Evolutionary conservation across 2,113 vertebrate species (phyloP).

Genomic region (Sylvicapra grimmia): DNA sequence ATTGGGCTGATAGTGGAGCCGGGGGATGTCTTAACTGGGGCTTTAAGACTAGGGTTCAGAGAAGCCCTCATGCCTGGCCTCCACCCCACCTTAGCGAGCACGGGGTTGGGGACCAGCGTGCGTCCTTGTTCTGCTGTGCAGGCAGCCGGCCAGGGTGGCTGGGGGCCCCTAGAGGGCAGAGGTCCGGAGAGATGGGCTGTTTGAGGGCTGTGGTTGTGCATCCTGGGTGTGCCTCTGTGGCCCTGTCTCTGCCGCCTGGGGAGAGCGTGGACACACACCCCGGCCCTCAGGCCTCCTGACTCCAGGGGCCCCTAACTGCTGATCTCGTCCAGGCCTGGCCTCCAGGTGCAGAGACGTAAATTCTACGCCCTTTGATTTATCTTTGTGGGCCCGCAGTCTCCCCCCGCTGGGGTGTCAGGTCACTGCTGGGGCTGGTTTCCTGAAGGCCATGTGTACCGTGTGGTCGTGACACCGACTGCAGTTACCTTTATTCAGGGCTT

Average conservation of each 20-base stretch:
- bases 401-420: neutral
- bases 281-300: neutral
- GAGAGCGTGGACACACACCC: neutral
- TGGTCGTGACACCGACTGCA: neutral
- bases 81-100: neutral
- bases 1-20: neutral
- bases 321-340: neutral
- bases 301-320: neutral
- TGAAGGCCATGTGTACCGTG: accelerated
- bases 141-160: neutral
- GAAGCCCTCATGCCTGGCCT: neutral
- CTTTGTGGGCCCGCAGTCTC: accelerated
- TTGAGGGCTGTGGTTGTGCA: too few species aligned
- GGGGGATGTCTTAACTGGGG: neutral
- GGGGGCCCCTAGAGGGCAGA: neutral
- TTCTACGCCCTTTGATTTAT: neutral
- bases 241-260: neutral
- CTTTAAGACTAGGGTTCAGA: neutral
- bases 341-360: neutral
- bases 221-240: neutral
- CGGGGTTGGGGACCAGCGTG: accelerated
- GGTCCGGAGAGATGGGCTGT: neutral
- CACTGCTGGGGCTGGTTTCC: neutral
- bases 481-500: neutral
- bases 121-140: neutral